Conservation (phyloP, 2,113 vertebrate genomes). For the Taurulus bubalis region DNA sequence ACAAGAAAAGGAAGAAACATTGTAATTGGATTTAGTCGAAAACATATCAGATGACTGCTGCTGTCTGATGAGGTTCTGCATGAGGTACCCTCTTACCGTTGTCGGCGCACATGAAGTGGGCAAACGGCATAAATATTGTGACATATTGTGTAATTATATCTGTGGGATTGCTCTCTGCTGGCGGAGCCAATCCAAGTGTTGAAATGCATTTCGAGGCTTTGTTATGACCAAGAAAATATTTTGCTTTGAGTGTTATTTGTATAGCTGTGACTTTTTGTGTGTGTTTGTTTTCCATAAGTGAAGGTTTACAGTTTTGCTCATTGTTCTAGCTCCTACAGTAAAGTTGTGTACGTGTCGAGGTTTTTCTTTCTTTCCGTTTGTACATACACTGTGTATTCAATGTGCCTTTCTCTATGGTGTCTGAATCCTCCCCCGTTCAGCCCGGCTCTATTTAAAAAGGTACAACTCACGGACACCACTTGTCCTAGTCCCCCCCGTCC, state of each 20-base stretch:
- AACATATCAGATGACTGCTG: conserved; percentile 74
- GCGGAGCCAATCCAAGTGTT: conserved; percentile 94
- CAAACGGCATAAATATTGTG: conserved; percentile 90
- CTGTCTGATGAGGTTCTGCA: conserved; percentile 77
- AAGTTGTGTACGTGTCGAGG: conserved; percentile 76
- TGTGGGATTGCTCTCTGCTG: conserved; percentile 95
- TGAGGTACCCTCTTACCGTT: conserved; percentile 69
- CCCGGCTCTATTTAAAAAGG: conserved; percentile 75
- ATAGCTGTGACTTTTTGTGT: conserved; percentile 84
- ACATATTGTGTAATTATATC: conserved; percentile 91
- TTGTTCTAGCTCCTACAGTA: conserved; percentile 83
- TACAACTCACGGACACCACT: conserved; percentile 79
- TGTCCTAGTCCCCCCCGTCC: conserved; percentile 60
- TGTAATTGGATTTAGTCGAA: conserved; percentile 52
- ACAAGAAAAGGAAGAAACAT: conserved; percentile 21
- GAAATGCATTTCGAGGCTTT: conserved; percentile 94
- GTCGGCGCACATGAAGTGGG: conserved; percentile 74
- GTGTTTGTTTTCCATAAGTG: conserved; percentile 89
- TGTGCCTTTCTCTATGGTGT: conserved; percentile 86
- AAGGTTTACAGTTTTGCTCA: conserved; percentile 95
- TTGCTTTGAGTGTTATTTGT: conserved; percentile 96
- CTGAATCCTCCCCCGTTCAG: conserved; percentile 79
- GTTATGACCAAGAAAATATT: conserved; percentile 96
- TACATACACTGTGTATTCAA: conserved; percentile 94
- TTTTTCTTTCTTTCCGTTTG: conserved; percentile 73